Percentiles rank a stretch among this genome's conserved stretches.
These are phyloP conservation scores for Hydra vulgaris DNA, from an alignment of 30 jellyfish, hydroid and myxozoan species.

Conservation along the genomic window DNA sequence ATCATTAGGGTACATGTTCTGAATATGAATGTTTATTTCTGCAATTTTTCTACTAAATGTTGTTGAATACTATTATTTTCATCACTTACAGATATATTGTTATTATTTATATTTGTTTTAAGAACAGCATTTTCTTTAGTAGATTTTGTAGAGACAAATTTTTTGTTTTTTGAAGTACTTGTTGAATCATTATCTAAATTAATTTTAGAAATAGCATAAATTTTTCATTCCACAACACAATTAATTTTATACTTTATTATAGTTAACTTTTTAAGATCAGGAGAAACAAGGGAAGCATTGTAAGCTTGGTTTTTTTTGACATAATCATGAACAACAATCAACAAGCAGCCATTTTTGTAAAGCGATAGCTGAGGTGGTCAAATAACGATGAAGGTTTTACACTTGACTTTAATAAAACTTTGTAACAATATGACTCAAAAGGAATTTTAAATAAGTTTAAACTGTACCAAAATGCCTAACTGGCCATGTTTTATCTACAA, in stretches of 20 bases:
- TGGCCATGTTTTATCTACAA: neutral
- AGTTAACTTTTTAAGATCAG: neutral
- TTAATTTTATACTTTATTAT: too few relatives aligned
- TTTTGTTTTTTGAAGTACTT: too few relatives aligned
- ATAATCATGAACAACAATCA: neutral
- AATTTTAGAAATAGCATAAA: neutral
- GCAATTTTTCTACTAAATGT: neutral
- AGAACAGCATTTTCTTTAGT: too few relatives aligned
- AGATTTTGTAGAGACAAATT: too few relatives aligned
- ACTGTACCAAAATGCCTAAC: too few relatives aligned
- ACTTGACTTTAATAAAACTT: too few relatives aligned
- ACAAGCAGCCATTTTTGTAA: too few relatives aligned
- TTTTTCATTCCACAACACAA: too few relatives aligned
- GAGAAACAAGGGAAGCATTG: neutral
- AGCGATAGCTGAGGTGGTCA: too few relatives aligned
- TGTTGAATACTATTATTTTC: neutral
- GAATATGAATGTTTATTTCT: neutral
- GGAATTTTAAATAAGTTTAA: neutral
- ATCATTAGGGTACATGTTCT: neutral
- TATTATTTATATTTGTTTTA: too few relatives aligned
- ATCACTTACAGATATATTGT: neutral
- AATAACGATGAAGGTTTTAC: too few relatives aligned
- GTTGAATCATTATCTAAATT: too few relatives aligned
- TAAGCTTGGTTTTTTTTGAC: neutral
- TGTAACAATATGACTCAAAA: conserved; percentile 1